These are phyloP conservation scores for Cyrtodaria siliqua DNA, from an alignment of 2,888 invertebrate species.

Conservation along the genomic window DNA sequence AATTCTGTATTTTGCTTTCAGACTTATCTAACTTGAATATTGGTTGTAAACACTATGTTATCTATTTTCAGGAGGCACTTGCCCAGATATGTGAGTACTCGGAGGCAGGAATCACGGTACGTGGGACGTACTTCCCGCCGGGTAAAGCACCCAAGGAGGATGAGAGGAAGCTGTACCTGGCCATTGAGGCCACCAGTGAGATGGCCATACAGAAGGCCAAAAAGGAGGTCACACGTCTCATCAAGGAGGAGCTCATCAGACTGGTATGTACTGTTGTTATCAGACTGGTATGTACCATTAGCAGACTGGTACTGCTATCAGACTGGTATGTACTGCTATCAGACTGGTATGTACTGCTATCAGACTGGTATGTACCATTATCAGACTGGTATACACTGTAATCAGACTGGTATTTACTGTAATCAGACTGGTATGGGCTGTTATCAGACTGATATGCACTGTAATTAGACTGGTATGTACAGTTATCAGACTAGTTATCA, in stretches of 20 bases:
- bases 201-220: conserved; percentile 89
- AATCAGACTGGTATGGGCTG: no score
- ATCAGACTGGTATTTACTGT: no score
- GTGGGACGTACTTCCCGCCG: conserved; percentile 97
- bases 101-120: conserved; percentile 99
- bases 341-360: no score
- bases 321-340: no score
- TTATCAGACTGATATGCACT: no score
- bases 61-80: conserved; percentile 92
- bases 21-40: no score
- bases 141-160: conserved; percentile 90
- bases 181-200: conserved; percentile 99
- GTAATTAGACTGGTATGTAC: no score
- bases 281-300: not conserved
- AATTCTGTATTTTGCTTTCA: no score
- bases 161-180: conserved; percentile 97
- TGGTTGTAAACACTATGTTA: not conserved
- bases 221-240: conserved; percentile 96
- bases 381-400: no score
- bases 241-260: conserved; percentile 98
- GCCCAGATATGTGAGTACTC: conserved; percentile 99
- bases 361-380: no score
- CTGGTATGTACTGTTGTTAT: conserved; percentile 86
- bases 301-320: no score
- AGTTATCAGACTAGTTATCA: no score